Conservation (phyloP, 2,888 invertebrate genomes). For the Apamea epomidion region DNA sequence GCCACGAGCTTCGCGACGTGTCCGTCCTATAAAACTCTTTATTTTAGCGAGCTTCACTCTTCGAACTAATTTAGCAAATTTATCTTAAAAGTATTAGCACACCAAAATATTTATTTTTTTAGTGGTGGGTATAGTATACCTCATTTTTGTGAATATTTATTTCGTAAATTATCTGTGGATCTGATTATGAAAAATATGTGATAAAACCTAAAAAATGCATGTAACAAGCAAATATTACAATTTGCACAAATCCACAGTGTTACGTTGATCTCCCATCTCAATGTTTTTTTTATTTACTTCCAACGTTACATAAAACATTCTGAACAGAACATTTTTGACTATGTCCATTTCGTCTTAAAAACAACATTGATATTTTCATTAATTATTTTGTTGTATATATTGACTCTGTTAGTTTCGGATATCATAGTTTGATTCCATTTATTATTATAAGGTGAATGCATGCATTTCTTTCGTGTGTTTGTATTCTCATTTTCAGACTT, state of each 20-base stretch:
- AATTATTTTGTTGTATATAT: constrained; percentile 83
- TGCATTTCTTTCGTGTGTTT: constrained; percentile 89
- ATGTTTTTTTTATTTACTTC: constrained; percentile 61
- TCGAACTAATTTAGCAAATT: constrained; percentile 78
- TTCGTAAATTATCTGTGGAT: constrained; percentile 73
- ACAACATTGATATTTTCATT: constrained; percentile 58
- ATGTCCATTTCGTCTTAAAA: constrained; percentile 59
- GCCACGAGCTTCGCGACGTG: constrained; percentile 67
- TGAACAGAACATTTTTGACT: constrained; percentile 58
- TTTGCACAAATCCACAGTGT: constrained; percentile 64
- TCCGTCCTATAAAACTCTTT: constrained; percentile 60
- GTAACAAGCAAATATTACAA: constrained; percentile 48
- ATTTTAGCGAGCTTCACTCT: constrained; percentile 67
- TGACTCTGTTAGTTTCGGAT: constrained; percentile 83
- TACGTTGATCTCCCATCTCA: constrained; percentile 71
- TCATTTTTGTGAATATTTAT: constrained; percentile 72
- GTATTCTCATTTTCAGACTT: constrained; percentile 88
- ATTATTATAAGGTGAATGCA: constrained; percentile 88
- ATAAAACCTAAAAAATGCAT: constrained; percentile 64
- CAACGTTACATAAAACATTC: constrained; percentile 56
- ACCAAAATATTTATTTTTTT: constrained; percentile 87
- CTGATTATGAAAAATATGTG: constrained; percentile 71
- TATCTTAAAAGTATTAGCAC: constrained; percentile 86
- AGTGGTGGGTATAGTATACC: constrained; percentile 76
- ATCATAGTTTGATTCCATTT: constrained; percentile 90